Base-by-base conservation (phyloP, 2,113 vertebrate genomes). In the Oreochromis niloticus region DNA sequence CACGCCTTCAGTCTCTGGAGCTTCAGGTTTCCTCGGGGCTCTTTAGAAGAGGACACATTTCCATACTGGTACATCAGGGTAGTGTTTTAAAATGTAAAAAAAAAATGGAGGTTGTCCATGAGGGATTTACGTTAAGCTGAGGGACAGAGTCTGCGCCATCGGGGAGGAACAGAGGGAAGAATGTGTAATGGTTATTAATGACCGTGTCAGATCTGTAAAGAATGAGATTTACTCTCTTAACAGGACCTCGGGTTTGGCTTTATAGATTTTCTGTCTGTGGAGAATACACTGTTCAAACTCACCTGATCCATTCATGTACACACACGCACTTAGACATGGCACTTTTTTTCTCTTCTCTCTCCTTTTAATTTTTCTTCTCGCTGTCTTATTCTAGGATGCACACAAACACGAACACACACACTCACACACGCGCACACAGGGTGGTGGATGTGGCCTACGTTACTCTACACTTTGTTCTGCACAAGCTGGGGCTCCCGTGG, bases 131-230 rank as follows among this genome's bases (percentile, higher is more conserved):
- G 66, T 90, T 92, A 92, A 94, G 91, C 90, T 82, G 90, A 86
- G 94, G 94, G 92, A 95, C 89, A 89, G 54, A 78, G 88, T 94
- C 87, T 80, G 10, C 56, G 73, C 94, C 90, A 92, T 92, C 83
- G 86, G 93, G 90, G 91, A 87, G 83, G 87, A 81, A 82, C 71
- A 50, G 34, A 50, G 88, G 83, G 81, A 78, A 78, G 91, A 56
- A 87, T 91, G 89, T 88, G 89, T 93, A 93, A 95, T 93, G 88
- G 94, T 95, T 96, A 95, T 96, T 95, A 94, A 96, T 95, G 93
- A 94, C 94, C 87, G 89, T 95, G 94, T 94, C 93, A 91, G 88
- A 92, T 93, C 79, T 94, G 94, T 94, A 92, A 95, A 95, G 93
- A 94, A 94, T 93, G 92, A 93, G 95, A 94, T 94, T 95, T 94